Conservation (phyloP, 2,888 invertebrate genomes). For the Plebejus argus region DNA sequence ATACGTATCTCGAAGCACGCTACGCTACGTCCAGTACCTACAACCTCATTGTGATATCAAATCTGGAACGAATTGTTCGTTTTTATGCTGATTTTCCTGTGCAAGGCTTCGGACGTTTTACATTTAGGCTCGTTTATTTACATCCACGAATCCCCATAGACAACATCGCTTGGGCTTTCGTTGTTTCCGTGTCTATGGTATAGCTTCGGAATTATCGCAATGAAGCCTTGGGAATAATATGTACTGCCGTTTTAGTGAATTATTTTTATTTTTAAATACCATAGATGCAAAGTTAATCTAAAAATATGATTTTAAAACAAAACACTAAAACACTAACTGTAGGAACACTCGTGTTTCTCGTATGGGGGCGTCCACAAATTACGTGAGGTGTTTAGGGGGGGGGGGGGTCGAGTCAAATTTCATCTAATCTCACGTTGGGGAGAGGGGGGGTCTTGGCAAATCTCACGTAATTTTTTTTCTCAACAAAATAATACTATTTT, state of each 20-base stretch:
- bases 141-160: background rate
- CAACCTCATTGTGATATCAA: conserved; percentile 36
- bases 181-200: conserved; percentile 6
- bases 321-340: background rate
- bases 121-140: conserved; percentile 1
- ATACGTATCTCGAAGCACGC: conserved; percentile 37
- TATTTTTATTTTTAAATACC: background rate
- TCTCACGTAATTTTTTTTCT: no score
- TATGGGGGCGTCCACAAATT: no score
- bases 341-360: no score
- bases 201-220: background rate
- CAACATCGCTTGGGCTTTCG: background rate
- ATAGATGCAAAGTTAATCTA: background rate
- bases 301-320: background rate
- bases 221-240: background rate
- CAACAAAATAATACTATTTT: no score
- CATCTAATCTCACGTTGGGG: no score
- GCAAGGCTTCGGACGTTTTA: background rate
- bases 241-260: background rate
- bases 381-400: no score
- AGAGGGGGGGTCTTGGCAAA: no score
- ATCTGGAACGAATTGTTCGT: conserved; percentile 36
- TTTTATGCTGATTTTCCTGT: conserved; percentile 27
- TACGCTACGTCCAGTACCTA: conserved; percentile 38
- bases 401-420: no score